These are phyloP conservation scores for Tarsius wallacei DNA, from an alignment of 2,797 vertebrate genomes.

Conservation along the genomic window DNA sequence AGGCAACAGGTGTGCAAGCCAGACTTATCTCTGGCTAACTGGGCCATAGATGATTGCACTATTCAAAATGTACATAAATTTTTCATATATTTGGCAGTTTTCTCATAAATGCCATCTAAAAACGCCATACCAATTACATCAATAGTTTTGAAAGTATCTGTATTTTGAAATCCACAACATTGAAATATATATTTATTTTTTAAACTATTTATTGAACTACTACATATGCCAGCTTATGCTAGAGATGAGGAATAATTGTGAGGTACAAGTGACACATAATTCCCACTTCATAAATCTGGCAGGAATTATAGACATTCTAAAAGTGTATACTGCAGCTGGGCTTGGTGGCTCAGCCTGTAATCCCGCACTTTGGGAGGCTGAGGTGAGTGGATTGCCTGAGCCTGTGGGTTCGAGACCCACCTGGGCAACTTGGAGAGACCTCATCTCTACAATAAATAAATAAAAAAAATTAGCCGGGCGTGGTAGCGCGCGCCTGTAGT, in stretches of 20 bases:
- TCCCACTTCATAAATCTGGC: slow-evolving; percentile 23
- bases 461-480: no score
- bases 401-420: no score
- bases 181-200: slow-evolving; percentile 9
- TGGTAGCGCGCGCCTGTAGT: no score
- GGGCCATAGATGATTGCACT: background rate
- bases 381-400: no score
- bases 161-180: background rate
- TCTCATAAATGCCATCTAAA: background rate
- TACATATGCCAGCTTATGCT: background rate
- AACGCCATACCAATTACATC: background rate
- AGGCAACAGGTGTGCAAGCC: background rate
- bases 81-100: slow-evolving; percentile 30
- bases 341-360: no score
- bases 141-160: background rate
- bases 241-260: background rate
- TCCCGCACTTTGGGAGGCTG: no score
- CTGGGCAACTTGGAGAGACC: no score
- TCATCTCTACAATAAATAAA: no score
- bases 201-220: slow-evolving; percentile 27
- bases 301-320: background rate
- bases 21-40: background rate
- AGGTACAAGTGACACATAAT: background rate
- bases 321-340: background rate
- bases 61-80: slow-evolving; percentile 6